These are phyloP conservation scores for Muntiacus reevesi DNA, from an alignment of 2,113 vertebrate species.

Conservation along the genomic window DNA sequence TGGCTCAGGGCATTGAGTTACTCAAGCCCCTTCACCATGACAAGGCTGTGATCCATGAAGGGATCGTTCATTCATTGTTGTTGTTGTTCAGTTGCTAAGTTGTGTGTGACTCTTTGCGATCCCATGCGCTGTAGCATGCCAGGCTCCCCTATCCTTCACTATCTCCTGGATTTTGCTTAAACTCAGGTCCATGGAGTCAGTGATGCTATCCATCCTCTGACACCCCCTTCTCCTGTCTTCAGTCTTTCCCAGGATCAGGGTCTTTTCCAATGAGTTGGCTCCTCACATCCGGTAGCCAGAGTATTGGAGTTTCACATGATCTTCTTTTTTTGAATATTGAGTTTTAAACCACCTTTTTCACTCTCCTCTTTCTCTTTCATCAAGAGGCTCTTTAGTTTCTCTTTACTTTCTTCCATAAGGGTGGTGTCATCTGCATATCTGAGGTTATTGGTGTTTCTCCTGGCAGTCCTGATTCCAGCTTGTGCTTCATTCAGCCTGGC, in stretches of 20 bases:
- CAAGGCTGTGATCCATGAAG: not conserved
- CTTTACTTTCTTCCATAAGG: not conserved
- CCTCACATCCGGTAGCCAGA: not conserved
- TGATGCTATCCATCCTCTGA: not conserved
- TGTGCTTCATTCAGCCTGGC: not conserved
- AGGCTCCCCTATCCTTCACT: not conserved
- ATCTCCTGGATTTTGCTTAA: not conserved
- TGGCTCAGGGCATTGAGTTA: not conserved
- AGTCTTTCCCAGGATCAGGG: not conserved
- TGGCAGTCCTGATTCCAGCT: not conserved
- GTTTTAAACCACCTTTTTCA: not conserved
- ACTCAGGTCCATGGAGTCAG: not conserved
- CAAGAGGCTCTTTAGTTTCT: not conserved
- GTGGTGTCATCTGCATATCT: not conserved
- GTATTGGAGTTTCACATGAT: not conserved
- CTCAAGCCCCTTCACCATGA: not conserved
- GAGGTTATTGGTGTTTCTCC: not conserved
- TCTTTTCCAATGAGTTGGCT: not conserved
- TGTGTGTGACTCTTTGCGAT: not conserved
- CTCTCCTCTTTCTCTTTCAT: not conserved
- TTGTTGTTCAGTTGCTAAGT: not conserved
- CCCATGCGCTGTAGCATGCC: not conserved
- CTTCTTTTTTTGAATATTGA: not conserved
- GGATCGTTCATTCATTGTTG: not conserved
- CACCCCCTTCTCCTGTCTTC: not conserved